Evolutionary conservation across 23 tunicate species (phyloP).

Genomic region (Diplosoma virens): DNA sequence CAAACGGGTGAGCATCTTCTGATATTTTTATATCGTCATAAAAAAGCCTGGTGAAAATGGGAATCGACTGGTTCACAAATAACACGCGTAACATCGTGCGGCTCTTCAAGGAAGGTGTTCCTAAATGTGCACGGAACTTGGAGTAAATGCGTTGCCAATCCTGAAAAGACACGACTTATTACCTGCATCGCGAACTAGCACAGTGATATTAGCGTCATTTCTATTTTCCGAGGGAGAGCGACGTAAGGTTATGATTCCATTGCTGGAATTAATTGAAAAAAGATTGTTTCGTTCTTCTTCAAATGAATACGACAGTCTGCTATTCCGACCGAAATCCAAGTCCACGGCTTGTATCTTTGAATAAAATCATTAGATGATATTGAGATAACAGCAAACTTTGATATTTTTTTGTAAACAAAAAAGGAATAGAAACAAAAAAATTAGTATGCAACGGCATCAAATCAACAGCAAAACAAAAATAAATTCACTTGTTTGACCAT

Average conservation of each 20-base stretch:
- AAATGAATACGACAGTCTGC: slow-evolving; percentile 19
- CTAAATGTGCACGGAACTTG: slow-evolving; percentile 9
- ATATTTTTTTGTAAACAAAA: neutral
- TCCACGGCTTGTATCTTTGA: slow-evolving; percentile 37
- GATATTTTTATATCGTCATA: slow-evolving; percentile 32
- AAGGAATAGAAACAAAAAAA: neutral
- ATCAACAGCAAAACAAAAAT: neutral
- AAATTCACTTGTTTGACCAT: slow-evolving; percentile 42
- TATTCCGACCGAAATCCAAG: slow-evolving; percentile 26
- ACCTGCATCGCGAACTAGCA: slow-evolving; percentile 34
- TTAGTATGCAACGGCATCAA: neutral
- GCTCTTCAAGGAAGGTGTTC: slow-evolving; percentile 9
- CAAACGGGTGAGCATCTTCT: slow-evolving; percentile 41
- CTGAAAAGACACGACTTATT: too few relatives aligned
- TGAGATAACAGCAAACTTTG: neutral
- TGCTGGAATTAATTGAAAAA: slow-evolving; percentile 11
- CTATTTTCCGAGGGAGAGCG: neutral
- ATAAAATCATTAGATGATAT: neutral
- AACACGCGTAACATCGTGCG: slow-evolving; percentile 5
- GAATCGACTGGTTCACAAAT: slow-evolving; percentile 39
- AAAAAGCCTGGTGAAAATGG: slow-evolving; percentile 42
- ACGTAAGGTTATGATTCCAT: slow-evolving; percentile 32
- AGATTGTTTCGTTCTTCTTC: slow-evolving; percentile 3
- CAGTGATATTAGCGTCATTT: slow-evolving; percentile 8
- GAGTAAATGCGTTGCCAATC: too few relatives aligned